Base-by-base conservation (phyloP, 2,888 invertebrate species). In the Cheilosia pagana region DNA sequence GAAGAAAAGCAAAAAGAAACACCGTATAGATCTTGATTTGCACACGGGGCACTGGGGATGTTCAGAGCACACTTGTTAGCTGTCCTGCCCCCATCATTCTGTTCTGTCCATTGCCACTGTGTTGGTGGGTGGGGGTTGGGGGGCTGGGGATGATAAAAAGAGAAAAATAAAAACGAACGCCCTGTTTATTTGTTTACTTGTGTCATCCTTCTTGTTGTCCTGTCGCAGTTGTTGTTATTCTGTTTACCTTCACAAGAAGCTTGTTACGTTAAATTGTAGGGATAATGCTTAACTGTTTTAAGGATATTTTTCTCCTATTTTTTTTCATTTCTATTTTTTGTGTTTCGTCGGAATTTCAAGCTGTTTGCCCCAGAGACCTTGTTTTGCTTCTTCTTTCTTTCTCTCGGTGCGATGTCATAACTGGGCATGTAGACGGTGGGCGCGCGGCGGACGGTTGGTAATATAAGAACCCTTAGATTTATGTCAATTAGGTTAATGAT, bases 261-360 rank as follows among this genome's bases (percentile, higher is more conserved):
- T 85, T 85, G 85, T 85, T 85, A 85, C 75, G 81, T 85, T 81
- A 81, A 85, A 71, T 76, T 85, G 71, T 81, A 71, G 71, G 81
- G 76, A 85, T 85, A 85, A 81, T 81, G 76, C 81, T 79, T 85
- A 75, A 81, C 76, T 76, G 75, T 83, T 83, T 70, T 79, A 74
- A 85, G 81, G 81, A 81, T 85, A 81, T 81, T 62, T 45, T 60
- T 65, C 43, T 52, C 48, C 31, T 41, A 50, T 60, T 50, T 68
- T 71, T 70, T 35, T 77, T 68, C n/a, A 35, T 48, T 25, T 12
- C 8, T 39, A 19, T 57, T 21, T 39, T 39, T 60, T 62, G 19
- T 43, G n/a, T 79, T 59, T 62, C 43, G 72, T 62, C 35, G 67
- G 63, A 79, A 79, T 74, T 83, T 74, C 41, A 85, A 85, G 81